Base-by-base conservation (phyloP, 1,140 invertebrate genomes). In the Eriosoma lanigerum region DNA sequence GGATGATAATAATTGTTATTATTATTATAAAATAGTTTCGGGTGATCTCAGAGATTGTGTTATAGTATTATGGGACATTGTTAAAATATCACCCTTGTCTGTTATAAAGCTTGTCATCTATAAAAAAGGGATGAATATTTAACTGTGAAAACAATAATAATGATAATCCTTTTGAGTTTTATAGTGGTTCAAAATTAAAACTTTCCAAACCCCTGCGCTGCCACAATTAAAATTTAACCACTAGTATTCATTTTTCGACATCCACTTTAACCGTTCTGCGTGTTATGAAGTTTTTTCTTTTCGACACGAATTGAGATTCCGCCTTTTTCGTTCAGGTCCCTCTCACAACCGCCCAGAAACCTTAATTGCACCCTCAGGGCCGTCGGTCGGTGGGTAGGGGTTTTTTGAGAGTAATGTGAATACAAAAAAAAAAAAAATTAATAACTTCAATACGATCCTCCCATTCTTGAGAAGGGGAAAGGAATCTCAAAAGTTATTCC, bases 341-440 rank as follows among this genome's bases (percentile, higher is more conserved):
- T 29, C n/a, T 48, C 38, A 26, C 17, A 60, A n/a, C 38, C 73
- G 29, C 13, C 32, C 50, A 58, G 17, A 38, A 78, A 78, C 62
- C 75, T 78, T 78, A 78, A 78, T 78, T 78, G 75, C 26, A 46
- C 17, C 54, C 56, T 29, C 19, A 60, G 75, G 75, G 56, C 48
- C 21, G 10, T 62, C 21, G 10, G 38, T 60, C 19, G 56, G 75
- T 13, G 75, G 75, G 56, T 46, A 17, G 32, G 29, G 32, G 29
- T 62, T 58, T 78, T 46, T 48, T 32, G 38, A 46, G 56, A 48
- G 75, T 32, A 78, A 78, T 78, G 75, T 62, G 75, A 78, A 56
- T 58, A 75, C 52, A 75, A 75, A 68, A 70, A 68, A 68, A 68
- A 54, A 38, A 46, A 76, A 76, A 62, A 76, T 48, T 78, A 78